Evolutionary conservation across 2,888 invertebrate species (phyloP).

Genomic region (Deilephila elpenor): DNA sequence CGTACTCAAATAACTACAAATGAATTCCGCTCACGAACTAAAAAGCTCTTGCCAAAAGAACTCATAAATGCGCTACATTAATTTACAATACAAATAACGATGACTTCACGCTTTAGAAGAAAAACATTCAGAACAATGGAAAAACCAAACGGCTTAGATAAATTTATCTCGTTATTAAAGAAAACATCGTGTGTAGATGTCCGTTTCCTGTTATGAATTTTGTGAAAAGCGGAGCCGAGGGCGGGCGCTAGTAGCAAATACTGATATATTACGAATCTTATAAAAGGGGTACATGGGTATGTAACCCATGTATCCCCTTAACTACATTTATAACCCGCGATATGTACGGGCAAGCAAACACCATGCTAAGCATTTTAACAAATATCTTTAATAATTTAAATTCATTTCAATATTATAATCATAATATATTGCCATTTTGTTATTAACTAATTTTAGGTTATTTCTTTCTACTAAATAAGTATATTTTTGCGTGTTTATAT

Average conservation of each 20-base stretch:
- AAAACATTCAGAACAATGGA: not conserved
- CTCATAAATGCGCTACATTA: conserved; percentile 7
- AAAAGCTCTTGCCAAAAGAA: conserved; percentile 15
- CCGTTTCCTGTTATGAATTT: not conserved
- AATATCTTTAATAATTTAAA: no score
- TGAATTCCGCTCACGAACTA: not conserved
- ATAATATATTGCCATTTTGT: not conserved
- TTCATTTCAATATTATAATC: no score
- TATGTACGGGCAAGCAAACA: no score
- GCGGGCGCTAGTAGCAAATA: not conserved
- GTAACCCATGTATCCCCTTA: no score
- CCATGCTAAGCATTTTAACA: no score
- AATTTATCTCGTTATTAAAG: not conserved
- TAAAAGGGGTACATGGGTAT: no score
- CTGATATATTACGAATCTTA: no score
- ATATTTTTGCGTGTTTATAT: no score
- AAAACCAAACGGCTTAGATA: not conserved
- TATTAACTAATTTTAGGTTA: not conserved
- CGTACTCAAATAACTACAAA: not conserved
- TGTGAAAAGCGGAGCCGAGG: not conserved
- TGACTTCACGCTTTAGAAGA: conserved; percentile 7
- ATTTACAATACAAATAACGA: not conserved
- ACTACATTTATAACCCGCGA: no score
- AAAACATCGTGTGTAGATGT: not conserved
- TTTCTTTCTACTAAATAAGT: no score